Evolutionary conservation across 2,797 vertebrate species (phyloP), one percentile per base, ranked within the genome.

Genomic region (Antennarius maculatus): DNA sequence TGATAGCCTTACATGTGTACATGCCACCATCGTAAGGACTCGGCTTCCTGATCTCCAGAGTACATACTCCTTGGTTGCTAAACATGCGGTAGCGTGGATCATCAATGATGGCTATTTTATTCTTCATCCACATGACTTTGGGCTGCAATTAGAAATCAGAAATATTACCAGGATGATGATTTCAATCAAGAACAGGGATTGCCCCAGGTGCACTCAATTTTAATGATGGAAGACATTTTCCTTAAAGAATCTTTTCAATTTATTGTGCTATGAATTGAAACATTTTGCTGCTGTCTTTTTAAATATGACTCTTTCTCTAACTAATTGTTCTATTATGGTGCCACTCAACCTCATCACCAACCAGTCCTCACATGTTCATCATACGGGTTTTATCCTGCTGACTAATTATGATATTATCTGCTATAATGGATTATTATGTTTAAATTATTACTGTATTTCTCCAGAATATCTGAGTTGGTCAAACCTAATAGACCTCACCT

Each of bases 51-150:
- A 99, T 97, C 92, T 99, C 98, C 92, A 99, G 87, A 15, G 95
- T 96, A 12, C 98, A 99, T 37, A 99, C 97, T 0, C 98, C 97
- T 84, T 99, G 98, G 92, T 96, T 98, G 91, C 96, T 94, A 82
- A 99, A 99, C 97, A 98, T 98, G 74, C 98, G 93, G 88, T 97
- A 99, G 79, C 95, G 94, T 0, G 98, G 97, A 81, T 99, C 97
- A 1, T 97, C 95, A 39, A 94, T 77, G 70, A 99, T 98, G 6
- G 63, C 1, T 0, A 99, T 96, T 91, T 96, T 98, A 85, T 99
- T 99, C 89, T 99, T 99, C 96, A 98, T 94, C 98, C 98, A 99
- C 73, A 95, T 94, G 77, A 99, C 96, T 90, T 98, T 98, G 75
- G 97, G 93, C 98, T 99, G 81, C 61, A 77, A 63, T 77, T 28